These are phyloP conservation scores for Drosophila pseudotalamancana DNA, from an alignment of 2,888 invertebrate species.

Conservation along the genomic window DNA sequence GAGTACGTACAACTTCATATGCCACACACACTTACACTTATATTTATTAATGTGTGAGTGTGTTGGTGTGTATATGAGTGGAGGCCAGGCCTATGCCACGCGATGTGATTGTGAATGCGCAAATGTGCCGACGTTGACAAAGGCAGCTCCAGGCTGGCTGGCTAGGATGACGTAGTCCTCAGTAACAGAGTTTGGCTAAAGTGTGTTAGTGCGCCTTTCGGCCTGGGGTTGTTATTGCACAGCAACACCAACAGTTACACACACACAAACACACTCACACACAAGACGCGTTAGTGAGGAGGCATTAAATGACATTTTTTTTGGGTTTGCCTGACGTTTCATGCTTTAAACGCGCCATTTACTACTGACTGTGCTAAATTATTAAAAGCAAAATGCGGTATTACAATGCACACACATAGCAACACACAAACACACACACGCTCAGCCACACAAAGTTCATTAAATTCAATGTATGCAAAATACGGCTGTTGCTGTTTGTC, in stretches of 20 bases:
- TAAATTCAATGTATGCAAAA: slow-evolving; percentile 72
- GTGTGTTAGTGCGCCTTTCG: slow-evolving; percentile 70
- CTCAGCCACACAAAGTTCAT: slow-evolving; percentile 49
- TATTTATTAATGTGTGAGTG: slow-evolving; percentile 19
- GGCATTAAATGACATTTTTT: slow-evolving; percentile 65
- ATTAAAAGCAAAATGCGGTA: slow-evolving; percentile 67
- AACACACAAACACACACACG: slow-evolving; percentile 14
- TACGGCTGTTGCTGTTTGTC: slow-evolving; percentile 52
- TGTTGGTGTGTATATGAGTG: slow-evolving; percentile 31
- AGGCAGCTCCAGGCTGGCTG: slow-evolving; percentile 51
- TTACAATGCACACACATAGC: slow-evolving; percentile 24
- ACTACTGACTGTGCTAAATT: slow-evolving; percentile 66
- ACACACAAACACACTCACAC: slow-evolving; percentile 25
- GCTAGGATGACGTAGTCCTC: slow-evolving; percentile 76
- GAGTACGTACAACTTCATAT: slow-evolving; percentile 68
- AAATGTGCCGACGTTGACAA: slow-evolving; percentile 69
- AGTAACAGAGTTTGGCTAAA: slow-evolving; percentile 52
- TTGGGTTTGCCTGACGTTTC: slow-evolving; percentile 67
- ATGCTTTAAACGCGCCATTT: slow-evolving; percentile 77
- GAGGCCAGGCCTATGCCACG: slow-evolving; percentile 70
- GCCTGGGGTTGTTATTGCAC: slow-evolving; percentile 67
- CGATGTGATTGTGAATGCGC: slow-evolving; percentile 78
- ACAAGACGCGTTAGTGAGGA: slow-evolving; percentile 32
- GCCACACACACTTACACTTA: slow-evolving; percentile 11
- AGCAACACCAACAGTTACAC: slow-evolving; percentile 29